Evolutionary conservation across 2,113 vertebrate species (phyloP), one percentile per base, ranked within the genome.

Genomic region (Rhinoderma darwinii): DNA sequence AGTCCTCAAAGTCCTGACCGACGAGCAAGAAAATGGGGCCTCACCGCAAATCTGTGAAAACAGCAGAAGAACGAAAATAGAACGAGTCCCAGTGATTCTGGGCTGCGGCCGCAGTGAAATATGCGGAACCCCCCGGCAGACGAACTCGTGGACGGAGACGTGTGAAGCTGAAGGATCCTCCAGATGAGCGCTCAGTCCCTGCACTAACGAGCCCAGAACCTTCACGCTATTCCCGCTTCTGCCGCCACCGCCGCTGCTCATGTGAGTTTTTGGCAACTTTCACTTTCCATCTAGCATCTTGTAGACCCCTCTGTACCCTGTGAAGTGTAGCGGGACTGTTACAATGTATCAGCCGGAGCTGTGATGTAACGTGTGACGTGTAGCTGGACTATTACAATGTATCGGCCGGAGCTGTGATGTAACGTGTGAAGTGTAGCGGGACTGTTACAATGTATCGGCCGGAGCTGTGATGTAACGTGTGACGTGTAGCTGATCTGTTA

Each of bases 61-160:
- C 88, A 89, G 93, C 91, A 93, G 95, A 5, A 25, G 54, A n/a
- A 95, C 96, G 90, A 91, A 96, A 97, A 97, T 96, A 97, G 96
- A 96, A 94, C 92, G 93, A 95, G 94, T 96, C 94, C 93, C 93
- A 91, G 95, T 95, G 95, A 15, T 95, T 95, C 95, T 97, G 97
- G 96, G 96, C 5, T 88, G 86, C 87, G 91, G 96, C 96, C 96
- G 95, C 91, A 95, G 90, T 91, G 95, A 96, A 94, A 93, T 95
- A 93, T 95, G 96, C 94, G 89, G 90, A 83, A 90, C 90, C 91
- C 94, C 96, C 94, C 94, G 96, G 95, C 93, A 93, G 91, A 90
- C 95, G 92, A 94, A 94, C 90, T 30, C 93, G 92, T 93, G 93
- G 91, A 92, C 95, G n/a, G n/a, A n/a, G n/a, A n/a, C n/a, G n/a